Base-by-base conservation (phyloP, 2,113 vertebrate genomes). In the Acanthochromis polyacanthus region DNA sequence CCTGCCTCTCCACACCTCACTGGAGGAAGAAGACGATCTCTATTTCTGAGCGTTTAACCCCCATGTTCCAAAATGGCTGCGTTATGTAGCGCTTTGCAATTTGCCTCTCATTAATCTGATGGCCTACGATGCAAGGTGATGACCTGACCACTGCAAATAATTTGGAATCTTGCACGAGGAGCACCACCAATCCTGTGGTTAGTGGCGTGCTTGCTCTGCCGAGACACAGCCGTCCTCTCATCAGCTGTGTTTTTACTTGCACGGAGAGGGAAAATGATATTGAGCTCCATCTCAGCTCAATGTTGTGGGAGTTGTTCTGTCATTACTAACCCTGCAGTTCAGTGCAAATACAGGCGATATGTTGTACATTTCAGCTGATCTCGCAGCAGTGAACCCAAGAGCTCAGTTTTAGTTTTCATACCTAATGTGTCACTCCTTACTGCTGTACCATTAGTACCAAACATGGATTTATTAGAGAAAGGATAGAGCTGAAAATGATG, bases 1-100 rank as follows among this genome's bases (percentile, higher is more conserved):
- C 63, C 50, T 6, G 61, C 48, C 81, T 67, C 69, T 66, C 75
- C 68, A 71, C 75, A 78, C 51, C 48, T 81, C 67, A 51, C 62
- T 45, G 70, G 55, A 74, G 66, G 79, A 67, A 23, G n/a, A 60
- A 17, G 75, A 71, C 32, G 0, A 5, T 55, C 20, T 28, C 65
- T 19, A 50, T 45, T 50, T 63, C 22, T 48, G 3, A 80, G 14
- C 23, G n/a, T 57, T 81, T 48, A 62, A 60, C 58, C 57, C 22
- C 30, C 11, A 12, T 5, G 15, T 36, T 45, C 45, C 70, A 51
- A 66, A 69, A 23, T 43, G 43, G 23, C 48, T 62, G 50, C 48
- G 50, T 46, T 43, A 48, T 53, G 30, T 22, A 30, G 28, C 8
- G 17, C 46, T 61, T 15, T 1, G 20, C 28, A 46, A 19, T 19